Evolutionary conservation across 2,888 invertebrate species (phyloP), one percentile per base, ranked within the genome.

Genomic region (Syritta pipiens): DNA sequence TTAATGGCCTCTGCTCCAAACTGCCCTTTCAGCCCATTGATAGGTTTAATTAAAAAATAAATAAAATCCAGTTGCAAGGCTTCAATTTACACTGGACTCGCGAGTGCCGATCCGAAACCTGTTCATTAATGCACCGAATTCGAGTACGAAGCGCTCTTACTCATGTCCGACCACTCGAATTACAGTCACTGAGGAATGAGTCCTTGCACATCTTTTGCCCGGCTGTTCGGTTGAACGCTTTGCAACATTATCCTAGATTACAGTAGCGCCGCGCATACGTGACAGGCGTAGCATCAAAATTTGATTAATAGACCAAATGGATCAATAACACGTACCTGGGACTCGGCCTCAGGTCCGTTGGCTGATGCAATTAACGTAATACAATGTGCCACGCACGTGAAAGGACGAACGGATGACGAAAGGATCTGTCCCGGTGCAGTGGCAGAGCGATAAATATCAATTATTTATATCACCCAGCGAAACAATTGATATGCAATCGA

Each of bases 281-380:
- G 60, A 40, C 74, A 74, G 37, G 28, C 59, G 37, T 20, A 49
- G 55, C 42, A 32, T 57, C 63, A 51, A 69, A 71, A 63, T 76
- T 71, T 71, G 63, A 76, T 76, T 71, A 71, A 76, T 76, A 55
- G 71, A n/a, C n/a, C 44, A 63, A 76, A 71, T 19, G 76, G 42
- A 71, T 63, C 55, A 30, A 37, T 37, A 37, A 17, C 37, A 3
- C 37, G 49, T 17, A 6, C 24, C 19, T 37, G 37, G 37, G 19
- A 37, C 19, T 37, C 17, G 14, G 37, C 7, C 5, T 2, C n/a
- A 28, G 68, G 75, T 42, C 46, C 7, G 20, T n/a, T n/a, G 57
- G 14, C 63, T 53, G 63, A 76, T 63, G 63, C 71, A 76, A 76
- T 76, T 71, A 75, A 55, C 60, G 62, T 68, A 68, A 75, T 75